Conservation (phyloP, 23 tunicate species). For the Styela plicata region DNA sequence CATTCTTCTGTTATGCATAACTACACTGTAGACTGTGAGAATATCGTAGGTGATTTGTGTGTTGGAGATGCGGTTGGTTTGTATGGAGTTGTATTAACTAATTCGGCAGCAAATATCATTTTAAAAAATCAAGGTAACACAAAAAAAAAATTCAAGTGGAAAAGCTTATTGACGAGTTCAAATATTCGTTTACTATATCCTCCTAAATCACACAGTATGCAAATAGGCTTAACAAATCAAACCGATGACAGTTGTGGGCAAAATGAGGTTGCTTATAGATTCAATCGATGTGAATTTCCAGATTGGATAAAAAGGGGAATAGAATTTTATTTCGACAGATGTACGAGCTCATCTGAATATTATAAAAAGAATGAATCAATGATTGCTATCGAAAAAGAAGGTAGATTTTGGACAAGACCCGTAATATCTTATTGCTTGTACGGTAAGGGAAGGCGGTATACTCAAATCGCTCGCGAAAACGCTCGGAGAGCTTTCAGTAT, state of each 20-base stretch:
- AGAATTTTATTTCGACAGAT: constrained; percentile 17
- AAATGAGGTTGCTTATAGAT: constrained; percentile 15
- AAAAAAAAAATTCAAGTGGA: neutral
- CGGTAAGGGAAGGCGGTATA: neutral
- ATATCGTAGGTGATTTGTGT: neutral
- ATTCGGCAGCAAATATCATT: neutral
- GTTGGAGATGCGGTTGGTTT: neutral
- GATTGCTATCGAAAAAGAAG: neutral
- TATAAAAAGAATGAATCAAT: neutral
- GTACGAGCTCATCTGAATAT: neutral
- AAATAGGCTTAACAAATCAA: constrained; percentile 9
- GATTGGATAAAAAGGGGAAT: constrained; percentile 12
- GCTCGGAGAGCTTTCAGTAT: neutral
- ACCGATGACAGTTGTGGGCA: neutral
- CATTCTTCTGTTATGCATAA: constrained; percentile 15
- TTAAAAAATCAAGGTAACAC: neutral
- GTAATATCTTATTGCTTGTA: constrained; percentile 10
- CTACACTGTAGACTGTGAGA: neutral
- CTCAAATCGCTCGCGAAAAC: neutral
- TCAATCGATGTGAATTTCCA: constrained; percentile 1
- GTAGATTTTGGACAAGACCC: constrained; percentile 5
- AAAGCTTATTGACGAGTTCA: neutral
- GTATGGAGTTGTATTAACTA: neutral
- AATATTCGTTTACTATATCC: neutral
- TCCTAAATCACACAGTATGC: constrained; percentile 4